Evolutionary conservation across 2,113 vertebrate genomes (phyloP).

Genomic region (Lamprotornis superbus): DNA sequence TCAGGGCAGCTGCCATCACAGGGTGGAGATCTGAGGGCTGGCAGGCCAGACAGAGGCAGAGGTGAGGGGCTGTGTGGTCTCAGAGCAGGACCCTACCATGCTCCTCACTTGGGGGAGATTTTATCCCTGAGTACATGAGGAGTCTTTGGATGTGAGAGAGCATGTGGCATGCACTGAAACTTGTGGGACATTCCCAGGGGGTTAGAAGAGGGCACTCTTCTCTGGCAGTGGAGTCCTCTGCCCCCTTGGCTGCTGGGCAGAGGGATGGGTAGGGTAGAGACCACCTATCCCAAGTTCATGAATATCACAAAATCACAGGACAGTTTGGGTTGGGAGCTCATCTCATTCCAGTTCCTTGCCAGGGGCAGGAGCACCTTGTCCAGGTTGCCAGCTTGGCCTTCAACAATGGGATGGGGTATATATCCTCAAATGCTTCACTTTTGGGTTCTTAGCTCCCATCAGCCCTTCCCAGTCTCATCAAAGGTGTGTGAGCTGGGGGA

Average conservation of each 20-base stretch:
- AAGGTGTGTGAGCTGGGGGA: not conserved
- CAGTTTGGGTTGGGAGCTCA: not conserved
- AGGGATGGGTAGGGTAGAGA: not conserved
- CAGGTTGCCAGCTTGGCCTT: not conserved
- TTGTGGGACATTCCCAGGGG: not conserved
- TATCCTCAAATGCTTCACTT: not conserved
- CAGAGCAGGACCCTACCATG: not conserved
- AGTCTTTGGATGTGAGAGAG: not conserved
- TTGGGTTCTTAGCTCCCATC: not conserved
- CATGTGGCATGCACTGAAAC: not conserved
- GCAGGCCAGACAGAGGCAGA: not conserved
- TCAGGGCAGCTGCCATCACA: conserved; percentile 87
- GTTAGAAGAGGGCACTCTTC: not conserved
- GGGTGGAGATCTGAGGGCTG: conserved; percentile 89
- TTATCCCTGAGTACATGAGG: not conserved
- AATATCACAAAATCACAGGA: not conserved
- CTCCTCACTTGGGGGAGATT: not conserved
- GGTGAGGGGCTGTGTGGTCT: not conserved
- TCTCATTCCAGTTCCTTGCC: not conserved
- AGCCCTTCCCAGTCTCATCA: not conserved
- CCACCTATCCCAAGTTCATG: not conserved
- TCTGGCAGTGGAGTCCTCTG: not conserved
- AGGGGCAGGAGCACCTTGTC: not conserved
- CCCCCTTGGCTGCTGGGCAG: not conserved
- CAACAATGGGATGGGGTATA: not conserved